phyloP scores from a whole-genome alignment of 2,888 invertebrate species.

The Rhogogaster chlorosoma region DNA sequence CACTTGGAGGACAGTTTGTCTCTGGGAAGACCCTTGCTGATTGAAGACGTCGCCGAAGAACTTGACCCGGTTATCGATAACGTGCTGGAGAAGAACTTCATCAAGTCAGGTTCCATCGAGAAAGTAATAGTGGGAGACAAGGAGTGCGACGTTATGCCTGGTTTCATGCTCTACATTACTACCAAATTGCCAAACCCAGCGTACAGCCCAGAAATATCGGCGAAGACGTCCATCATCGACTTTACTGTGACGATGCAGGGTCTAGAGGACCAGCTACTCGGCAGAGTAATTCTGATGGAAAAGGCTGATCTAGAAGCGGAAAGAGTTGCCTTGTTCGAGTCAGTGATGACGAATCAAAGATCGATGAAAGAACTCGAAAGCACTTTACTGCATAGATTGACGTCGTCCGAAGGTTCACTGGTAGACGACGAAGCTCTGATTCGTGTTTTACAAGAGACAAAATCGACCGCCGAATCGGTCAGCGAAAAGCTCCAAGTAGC shows the following conservation, averaged over 20 bases:
- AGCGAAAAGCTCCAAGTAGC: slow-evolving; percentile 95
- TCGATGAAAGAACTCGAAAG: slow-evolving; percentile 98
- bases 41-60: slow-evolving; percentile 97
- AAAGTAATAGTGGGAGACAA: slow-evolving; percentile 97
- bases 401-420: slow-evolving; percentile 95
- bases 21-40: slow-evolving; percentile 91
- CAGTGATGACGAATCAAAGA: slow-evolving; percentile 97
- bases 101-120: slow-evolving; percentile 97
- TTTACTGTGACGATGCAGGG: slow-evolving; percentile 99
- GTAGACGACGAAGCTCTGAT: slow-evolving; percentile 98
- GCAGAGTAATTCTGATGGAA: slow-evolving; percentile 96
- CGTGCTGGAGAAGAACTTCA: slow-evolving; percentile 97
- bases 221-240: slow-evolving; percentile 97
- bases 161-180: slow-evolving; percentile 96
- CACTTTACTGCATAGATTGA: slow-evolving; percentile 93
- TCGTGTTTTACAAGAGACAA: slow-evolving; percentile 90
- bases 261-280: slow-evolving; percentile 95
- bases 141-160: slow-evolving; percentile 97
- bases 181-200: slow-evolving; percentile 98
- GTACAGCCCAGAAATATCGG: slow-evolving; percentile 97
- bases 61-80: slow-evolving; percentile 98
- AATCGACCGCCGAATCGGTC: slow-evolving; percentile 94
- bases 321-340: slow-evolving; percentile 94
- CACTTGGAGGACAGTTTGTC: slow-evolving; percentile 94
- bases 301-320: slow-evolving; percentile 97